Percentiles rank a stretch among this genome's conserved stretches.
Evolutionary conservation across 2,797 vertebrate genomes (phyloP).

Genomic region (Babyrousa celebensis): DNA sequence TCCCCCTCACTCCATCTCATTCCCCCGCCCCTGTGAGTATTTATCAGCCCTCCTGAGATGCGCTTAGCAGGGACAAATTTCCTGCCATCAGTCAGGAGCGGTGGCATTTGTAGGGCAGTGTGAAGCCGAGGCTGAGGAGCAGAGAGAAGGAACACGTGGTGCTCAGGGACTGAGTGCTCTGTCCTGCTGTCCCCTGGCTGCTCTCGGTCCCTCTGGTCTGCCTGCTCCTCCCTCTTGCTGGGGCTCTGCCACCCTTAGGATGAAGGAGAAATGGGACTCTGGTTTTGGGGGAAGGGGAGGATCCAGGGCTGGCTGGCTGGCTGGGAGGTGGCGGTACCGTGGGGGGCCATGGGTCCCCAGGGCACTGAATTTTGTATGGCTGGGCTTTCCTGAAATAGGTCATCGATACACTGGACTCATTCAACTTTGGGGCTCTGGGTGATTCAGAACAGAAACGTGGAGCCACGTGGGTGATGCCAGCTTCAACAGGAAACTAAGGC

Average conservation of each 20-base stretch:
- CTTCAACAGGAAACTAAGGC: background rate
- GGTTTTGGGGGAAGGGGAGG: background rate
- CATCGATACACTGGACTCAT: background rate
- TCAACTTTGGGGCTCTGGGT: background rate
- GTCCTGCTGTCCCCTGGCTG: background rate
- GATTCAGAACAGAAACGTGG: background rate
- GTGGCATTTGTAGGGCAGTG: constrained; percentile 76
- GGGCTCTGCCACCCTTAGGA: background rate
- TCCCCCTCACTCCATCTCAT: constrained; percentile 90
- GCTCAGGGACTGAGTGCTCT: background rate
- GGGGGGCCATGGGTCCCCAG: background rate
- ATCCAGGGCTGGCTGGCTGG: no score
- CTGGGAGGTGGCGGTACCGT: background rate
- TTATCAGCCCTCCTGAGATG: constrained; percentile 94
- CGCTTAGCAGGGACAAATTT: constrained; percentile 94
- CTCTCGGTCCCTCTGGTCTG: background rate
- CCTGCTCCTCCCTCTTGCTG: background rate
- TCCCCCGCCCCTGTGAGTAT: constrained; percentile 91
- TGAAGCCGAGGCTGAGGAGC: background rate
- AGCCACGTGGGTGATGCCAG: background rate
- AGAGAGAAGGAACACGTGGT: background rate
- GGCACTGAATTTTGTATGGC: background rate
- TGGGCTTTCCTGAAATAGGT: background rate
- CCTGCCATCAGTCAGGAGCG: constrained; percentile 92
- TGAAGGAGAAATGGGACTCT: background rate